Percentiles rank a stretch among this genome's conserved stretches.
Evolutionary conservation across 2,113 vertebrate genomes (phyloP).

Genomic region (Nesoenas mayeri): DNA sequence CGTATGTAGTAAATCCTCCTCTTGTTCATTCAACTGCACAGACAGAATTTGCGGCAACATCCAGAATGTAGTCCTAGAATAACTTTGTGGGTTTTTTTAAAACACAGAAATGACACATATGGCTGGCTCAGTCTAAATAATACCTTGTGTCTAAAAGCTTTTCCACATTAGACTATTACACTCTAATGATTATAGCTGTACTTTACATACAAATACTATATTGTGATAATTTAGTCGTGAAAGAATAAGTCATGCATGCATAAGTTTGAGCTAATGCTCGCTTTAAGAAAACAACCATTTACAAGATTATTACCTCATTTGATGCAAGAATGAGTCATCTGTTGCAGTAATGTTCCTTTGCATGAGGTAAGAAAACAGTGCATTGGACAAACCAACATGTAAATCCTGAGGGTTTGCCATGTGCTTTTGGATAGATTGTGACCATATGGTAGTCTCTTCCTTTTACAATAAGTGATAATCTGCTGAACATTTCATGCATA

Average conservation of each 20-base stretch:
- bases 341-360: neutral
- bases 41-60: neutral
- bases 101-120: neutral
- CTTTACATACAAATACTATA: slow-evolving; percentile 28
- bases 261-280: slow-evolving; percentile 24
- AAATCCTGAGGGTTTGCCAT: neutral
- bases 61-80: neutral
- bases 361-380: neutral
- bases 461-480: neutral
- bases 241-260: slow-evolving; percentile 19
- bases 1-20: neutral
- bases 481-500: neutral
- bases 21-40: neutral
- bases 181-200: slow-evolving; percentile 24
- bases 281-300: neutral
- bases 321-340: neutral
- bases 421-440: neutral
- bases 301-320: slow-evolving; percentile 1
- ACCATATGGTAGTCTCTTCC: neutral
- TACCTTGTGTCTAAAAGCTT: slow-evolving; percentile 40
- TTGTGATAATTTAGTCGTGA: neutral
- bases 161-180: slow-evolving; percentile 15
- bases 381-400: neutral
- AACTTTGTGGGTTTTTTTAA: neutral
- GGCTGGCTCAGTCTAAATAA: neutral